A percentile compares a stretch with the other conserved stretches of the same genome.
phyloP scores from a whole-genome alignment of 2,113 vertebrate species.

The Psammodynastes pulverulentus region DNA sequence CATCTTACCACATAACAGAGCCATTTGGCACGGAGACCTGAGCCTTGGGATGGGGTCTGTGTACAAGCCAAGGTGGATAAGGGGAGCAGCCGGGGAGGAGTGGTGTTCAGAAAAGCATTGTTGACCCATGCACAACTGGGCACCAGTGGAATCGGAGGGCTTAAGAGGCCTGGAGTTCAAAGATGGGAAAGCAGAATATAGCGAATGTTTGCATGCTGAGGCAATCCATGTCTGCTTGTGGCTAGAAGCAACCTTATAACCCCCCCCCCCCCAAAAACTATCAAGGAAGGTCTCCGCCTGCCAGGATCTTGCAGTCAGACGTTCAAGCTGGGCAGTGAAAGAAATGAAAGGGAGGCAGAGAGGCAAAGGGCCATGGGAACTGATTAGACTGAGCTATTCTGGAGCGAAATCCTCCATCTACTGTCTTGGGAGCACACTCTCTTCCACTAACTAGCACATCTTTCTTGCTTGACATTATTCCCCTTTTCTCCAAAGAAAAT shows the following conservation, averaged over 20 bases:
- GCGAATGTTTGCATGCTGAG: not conserved
- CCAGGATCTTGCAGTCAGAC: not conserved
- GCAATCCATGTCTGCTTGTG: not conserved
- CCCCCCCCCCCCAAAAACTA: not conserved
- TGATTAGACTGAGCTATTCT: not conserved
- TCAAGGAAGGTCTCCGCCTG: not conserved
- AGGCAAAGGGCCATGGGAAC: not conserved
- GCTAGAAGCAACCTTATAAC: not conserved
- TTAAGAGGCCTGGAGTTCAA: not conserved
- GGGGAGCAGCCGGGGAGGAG: rapidly evolving
- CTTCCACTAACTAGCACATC: not conserved
- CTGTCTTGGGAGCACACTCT: not conserved
- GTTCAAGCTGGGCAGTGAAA: not conserved
- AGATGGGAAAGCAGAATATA: not conserved
- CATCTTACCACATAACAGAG: constrained; percentile 69
- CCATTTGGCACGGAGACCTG: constrained; percentile 58
- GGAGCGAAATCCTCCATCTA: not conserved
- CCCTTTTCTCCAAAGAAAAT: not conserved
- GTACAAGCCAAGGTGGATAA: not conserved
- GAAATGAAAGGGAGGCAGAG: too few relatives aligned
- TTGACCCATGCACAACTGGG: not conserved
- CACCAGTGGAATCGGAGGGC: not conserved
- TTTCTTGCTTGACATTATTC: not conserved
- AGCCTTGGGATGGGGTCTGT: constrained; percentile 44
- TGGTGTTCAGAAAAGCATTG: not conserved